A percentile compares a stretch with the other conserved stretches of the same genome.
phyloP scores from a whole-genome alignment of 2,888 invertebrate species.

The Folsomia candida region DNA sequence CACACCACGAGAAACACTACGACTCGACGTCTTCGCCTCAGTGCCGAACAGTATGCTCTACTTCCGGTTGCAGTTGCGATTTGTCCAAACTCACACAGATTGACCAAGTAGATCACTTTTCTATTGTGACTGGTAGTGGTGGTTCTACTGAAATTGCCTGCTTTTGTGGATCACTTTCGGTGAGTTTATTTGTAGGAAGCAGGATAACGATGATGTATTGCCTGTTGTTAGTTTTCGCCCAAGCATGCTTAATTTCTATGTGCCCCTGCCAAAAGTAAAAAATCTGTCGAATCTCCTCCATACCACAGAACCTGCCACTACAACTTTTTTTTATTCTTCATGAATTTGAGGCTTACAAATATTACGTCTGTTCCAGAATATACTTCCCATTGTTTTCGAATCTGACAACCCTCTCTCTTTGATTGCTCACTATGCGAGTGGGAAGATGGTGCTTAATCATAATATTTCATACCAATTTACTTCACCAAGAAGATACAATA shows the following conservation, averaged over 20 bases:
- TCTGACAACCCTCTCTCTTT: slow-evolving; percentile 4
- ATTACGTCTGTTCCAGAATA: too few species aligned
- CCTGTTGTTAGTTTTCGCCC: too few species aligned
- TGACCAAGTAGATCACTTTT: slow-evolving; percentile 11
- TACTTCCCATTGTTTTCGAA: slow-evolving; percentile 15
- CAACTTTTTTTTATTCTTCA: too few species aligned
- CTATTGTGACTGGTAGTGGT: slow-evolving; percentile 2
- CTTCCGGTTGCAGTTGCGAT: slow-evolving; percentile 12
- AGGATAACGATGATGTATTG: too few species aligned
- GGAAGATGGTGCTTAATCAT: not conserved
- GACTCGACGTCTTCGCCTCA: too few species aligned
- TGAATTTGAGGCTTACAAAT: too few species aligned
- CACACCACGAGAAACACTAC: not conserved
- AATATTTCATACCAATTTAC: slow-evolving; percentile 9
- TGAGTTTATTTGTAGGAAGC: slow-evolving; percentile 8
- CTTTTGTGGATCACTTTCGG: slow-evolving; percentile 4
- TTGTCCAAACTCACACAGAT: not conserved
- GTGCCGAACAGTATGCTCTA: slow-evolving; percentile 9
- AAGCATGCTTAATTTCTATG: too few species aligned
- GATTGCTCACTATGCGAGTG: slow-evolving; percentile 2
- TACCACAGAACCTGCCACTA: too few species aligned
- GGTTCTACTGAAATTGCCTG: slow-evolving; percentile 11
- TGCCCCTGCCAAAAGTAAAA: too few species aligned
- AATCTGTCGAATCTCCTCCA: too few species aligned
- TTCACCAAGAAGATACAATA: not conserved